A percentile compares a stretch with the other conserved stretches of the same genome.
phyloP scores from a whole-genome alignment of 2,797 vertebrate genomes.

The Eurystomus glaucurus region DNA sequence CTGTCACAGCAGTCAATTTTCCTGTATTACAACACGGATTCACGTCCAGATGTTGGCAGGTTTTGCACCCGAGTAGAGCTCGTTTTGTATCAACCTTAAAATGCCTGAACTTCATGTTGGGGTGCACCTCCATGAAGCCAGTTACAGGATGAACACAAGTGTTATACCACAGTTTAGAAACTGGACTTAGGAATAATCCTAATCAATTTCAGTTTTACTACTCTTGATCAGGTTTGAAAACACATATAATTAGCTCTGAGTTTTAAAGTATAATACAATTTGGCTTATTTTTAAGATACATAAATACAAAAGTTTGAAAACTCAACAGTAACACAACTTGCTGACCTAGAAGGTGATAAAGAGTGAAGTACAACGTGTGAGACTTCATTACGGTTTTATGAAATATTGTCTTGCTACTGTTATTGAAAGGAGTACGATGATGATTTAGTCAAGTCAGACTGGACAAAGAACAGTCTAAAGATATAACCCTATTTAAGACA shows the following conservation, averaged over 20 bases:
- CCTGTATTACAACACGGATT: not conserved
- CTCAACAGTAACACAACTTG: not conserved
- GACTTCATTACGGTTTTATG: not conserved
- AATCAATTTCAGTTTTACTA: not conserved
- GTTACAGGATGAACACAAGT: not conserved
- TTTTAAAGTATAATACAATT: not conserved
- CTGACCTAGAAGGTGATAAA: not conserved
- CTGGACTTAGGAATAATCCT: fast-evolving
- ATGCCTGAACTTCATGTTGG: not conserved
- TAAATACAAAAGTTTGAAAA: not conserved
- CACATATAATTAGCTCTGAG: not conserved
- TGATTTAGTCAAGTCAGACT: not conserved
- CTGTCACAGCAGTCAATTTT: not conserved
- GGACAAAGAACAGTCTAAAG: slow-evolving; percentile 12
- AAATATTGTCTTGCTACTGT: not conserved
- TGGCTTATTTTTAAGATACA: not conserved
- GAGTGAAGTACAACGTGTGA: fast-evolving
- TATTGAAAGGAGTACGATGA: not conserved
- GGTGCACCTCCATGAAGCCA: not conserved
- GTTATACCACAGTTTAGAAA: not conserved
- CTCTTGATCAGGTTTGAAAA: not conserved
- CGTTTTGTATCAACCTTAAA: not conserved
- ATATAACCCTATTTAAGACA: slow-evolving; percentile 1
- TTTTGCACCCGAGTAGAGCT: not conserved
- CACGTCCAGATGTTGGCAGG: not conserved